Base-by-base conservation (phyloP, 1,140 invertebrate genomes). In the Lepidurus apus region DNA sequence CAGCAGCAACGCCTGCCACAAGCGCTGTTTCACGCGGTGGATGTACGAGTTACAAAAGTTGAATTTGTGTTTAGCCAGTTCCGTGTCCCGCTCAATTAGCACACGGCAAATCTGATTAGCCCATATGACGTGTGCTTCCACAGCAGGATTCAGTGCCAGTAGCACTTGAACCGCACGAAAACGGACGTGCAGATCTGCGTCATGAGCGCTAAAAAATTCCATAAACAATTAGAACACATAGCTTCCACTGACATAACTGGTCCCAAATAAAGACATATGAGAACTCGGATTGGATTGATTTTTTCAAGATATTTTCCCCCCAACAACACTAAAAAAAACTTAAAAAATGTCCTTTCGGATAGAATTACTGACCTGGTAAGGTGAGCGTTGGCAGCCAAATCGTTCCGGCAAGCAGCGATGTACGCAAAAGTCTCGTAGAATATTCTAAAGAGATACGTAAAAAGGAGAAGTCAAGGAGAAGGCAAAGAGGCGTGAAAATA, bases 11-110 rank as follows among this genome's bases (percentile, higher is more conserved):
- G 81, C 78, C 81, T 89, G 88, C 81, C 87, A 85, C 74, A 87
- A 81, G 82, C 88, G 82, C 74, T 88, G 84, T 79, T 87, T 88
- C 9, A 85, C 44, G 80, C 87, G 83, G 80, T 90, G 89, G 21
- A 85, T 81, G 9, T 85, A 80, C 3, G 89, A 89, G 81, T 89
- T 85, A 44, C 83, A 84, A 81, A 87, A 89, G 87, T 77, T 88
- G 83, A 43, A 80, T 80, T 78, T 74, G 83, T 78, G 79, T 83
- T 65, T 65, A 1, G 53, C 53, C 6, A n/a, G 21, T n/a, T 13
- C 21, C 53, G 21, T 4, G 21, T 65, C 53, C 53, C 53, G 53
- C 53, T 65, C 17, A 65, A 65, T 65, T 21, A 65, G 53, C 21
- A 65, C 53, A 65, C 13, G 53, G 53, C 53, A 65, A 21, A 77